Percentiles rank a stretch among this genome's conserved stretches.
These are phyloP conservation scores for Noturus placidus DNA, from an alignment of 2,113 vertebrate genomes.

Conservation along the genomic window DNA sequence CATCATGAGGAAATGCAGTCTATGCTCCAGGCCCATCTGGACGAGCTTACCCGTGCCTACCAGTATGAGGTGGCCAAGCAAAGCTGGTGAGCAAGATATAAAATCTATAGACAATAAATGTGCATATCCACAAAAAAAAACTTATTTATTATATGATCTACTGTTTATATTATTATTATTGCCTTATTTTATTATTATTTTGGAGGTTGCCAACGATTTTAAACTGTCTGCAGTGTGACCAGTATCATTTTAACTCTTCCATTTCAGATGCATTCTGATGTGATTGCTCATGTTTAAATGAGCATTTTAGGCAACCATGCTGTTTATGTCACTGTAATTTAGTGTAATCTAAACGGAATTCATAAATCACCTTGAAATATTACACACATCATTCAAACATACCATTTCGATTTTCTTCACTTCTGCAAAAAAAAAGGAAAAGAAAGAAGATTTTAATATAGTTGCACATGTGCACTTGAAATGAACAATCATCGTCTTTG, in stretches of 20 bases:
- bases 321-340: not conserved
- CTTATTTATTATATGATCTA: too few species aligned
- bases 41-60: constrained; percentile 93
- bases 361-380: constrained; percentile 32
- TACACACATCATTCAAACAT: constrained; percentile 19
- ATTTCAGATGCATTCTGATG: not conserved
- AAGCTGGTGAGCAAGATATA: constrained; percentile 77
- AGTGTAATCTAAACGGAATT: not conserved
- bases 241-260: not conserved
- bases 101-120: not conserved
- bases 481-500: constrained; percentile 27
- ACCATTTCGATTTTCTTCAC: constrained; percentile 2
- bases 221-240: not conserved
- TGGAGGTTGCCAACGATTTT: not conserved
- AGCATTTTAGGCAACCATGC: not conserved
- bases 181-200: too few species aligned
- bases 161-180: too few species aligned
- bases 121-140: not conserved
- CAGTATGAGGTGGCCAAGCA: constrained; percentile 96
- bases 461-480: constrained; percentile 13
- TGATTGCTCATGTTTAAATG: constrained; percentile 6
- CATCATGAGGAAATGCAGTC: constrained; percentile 95
- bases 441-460: not conserved
- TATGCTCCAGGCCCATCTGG: constrained; percentile 92
- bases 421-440: not conserved